Base-by-base conservation (phyloP, 2,888 invertebrate species). In the Chalcosyrphus nemorum region DNA sequence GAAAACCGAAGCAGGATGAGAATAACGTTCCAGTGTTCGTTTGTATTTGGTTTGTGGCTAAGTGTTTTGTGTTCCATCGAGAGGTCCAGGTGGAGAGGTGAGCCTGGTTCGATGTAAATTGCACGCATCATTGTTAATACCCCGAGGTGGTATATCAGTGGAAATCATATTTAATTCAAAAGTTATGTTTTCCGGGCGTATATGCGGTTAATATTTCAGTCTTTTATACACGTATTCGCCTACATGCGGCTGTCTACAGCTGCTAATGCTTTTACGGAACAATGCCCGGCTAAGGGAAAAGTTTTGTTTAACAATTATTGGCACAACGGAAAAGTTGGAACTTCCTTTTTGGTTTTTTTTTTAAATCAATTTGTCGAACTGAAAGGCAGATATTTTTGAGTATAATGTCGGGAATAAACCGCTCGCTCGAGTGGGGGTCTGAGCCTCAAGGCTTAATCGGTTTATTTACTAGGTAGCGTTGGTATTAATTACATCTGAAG, bases 151-250 rank as follows among this genome's bases (percentile, higher is more conserved):
- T 63, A 56, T 71, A 76, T 21, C 65, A 66, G 24, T 54, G 66
- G 50, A 61, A 82, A 66, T 78, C 66, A 68, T 78, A 78, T 82
- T 72, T 82, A 78, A 82, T 82, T 78, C 66, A 78, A 66, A 82
- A 82, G 82, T 68, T 82, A 78, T 82, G 78, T 72, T 78, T 78
- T 66, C 47, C 66, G 78, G 72, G 59, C 38, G 57, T 59, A 41
- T 54, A 59, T 66, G 74, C n/a, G 80, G 80, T 80, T 70, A 71
- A 71, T 77, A 81, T 65, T 76, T 76, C 21, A 65, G 50, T 35
- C 47, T 38, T 29, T 54, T 19, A 21, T 9, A 56, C 68, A 68
- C 19, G 38, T 38, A 9, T 32, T 24, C 35, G 47, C 54, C n/a
- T 21, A 63, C 32, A 24, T 4, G 52, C 13, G 27, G 21, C 38